A percentile compares a stretch with the other conserved stretches of the same genome.
Conservation (phyloP, 1,140 invertebrate genomes). For the Mactra quadrangularis region DNA sequence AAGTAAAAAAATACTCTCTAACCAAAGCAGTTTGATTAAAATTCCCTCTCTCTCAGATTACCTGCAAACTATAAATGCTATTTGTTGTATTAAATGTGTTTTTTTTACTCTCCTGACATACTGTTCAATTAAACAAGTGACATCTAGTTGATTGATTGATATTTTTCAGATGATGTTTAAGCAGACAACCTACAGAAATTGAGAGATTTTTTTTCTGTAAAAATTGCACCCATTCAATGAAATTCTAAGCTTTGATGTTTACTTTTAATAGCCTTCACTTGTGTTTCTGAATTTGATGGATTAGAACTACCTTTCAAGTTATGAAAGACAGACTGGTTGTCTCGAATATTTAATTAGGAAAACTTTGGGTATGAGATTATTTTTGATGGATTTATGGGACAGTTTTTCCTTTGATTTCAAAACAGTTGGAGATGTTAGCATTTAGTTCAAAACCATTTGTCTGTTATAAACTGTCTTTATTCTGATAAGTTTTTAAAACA, state of each 20-base stretch:
- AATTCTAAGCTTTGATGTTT: slow-evolving; percentile 46
- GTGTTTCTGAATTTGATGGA: slow-evolving; percentile 35
- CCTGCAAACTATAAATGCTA: too few species aligned
- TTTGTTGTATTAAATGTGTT: too few species aligned
- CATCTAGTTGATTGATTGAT: too few species aligned
- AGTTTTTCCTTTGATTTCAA: slow-evolving; percentile 35
- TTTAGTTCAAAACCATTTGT: slow-evolving; percentile 4
- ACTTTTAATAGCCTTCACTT: slow-evolving; percentile 36
- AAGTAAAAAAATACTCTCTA: too few species aligned
- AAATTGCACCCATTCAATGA: slow-evolving; percentile 29
- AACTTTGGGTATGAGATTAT: slow-evolving; percentile 35
- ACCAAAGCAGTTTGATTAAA: too few species aligned
- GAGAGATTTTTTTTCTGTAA: neutral
- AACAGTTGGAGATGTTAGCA: neutral
- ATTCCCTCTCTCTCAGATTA: too few species aligned
- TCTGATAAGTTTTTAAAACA: too few species aligned
- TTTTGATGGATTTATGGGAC: slow-evolving; percentile 46
- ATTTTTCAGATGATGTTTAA: too few species aligned
- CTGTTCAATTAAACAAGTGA: too few species aligned
- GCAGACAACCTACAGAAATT: too few species aligned
- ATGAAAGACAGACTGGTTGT: slow-evolving; percentile 43
- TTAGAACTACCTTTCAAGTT: slow-evolving; percentile 40
- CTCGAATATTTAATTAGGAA: slow-evolving; percentile 53
- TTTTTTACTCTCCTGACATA: too few species aligned
- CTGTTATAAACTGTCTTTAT: neutral